Conservation (phyloP, 2,888 invertebrate species). For the Chironomus tentans region DNA sequence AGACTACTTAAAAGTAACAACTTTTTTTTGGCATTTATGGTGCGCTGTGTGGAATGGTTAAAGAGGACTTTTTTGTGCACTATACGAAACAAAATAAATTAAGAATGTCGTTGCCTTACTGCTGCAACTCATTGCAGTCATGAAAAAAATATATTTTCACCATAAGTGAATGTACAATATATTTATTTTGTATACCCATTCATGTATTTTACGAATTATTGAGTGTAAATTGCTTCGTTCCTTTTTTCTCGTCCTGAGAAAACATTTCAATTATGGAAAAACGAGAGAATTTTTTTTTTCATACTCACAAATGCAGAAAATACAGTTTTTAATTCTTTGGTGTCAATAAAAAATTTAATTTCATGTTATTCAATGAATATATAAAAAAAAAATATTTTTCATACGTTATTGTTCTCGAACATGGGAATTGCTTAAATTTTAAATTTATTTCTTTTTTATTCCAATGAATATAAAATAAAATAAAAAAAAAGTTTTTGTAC, state of each 20-base stretch:
- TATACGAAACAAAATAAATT: neutral
- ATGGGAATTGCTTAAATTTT: too few relatives aligned
- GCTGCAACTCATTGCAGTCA: neutral
- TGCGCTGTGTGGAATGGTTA: neutral
- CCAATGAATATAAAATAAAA: too few relatives aligned
- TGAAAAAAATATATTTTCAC: neutral
- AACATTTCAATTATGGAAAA: neutral
- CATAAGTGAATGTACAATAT: too few relatives aligned
- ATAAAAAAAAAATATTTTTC: too few relatives aligned
- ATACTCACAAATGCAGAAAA: too few relatives aligned
- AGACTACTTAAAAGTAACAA: slow-evolving; percentile 10
- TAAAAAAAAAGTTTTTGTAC: neutral
- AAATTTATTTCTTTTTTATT: too few relatives aligned
- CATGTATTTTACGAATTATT: too few relatives aligned
- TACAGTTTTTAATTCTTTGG: neutral
- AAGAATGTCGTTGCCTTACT: neutral
- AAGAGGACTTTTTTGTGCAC: neutral
- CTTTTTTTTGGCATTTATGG: neutral
- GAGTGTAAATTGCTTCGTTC: neutral
- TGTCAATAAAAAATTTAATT: neutral
- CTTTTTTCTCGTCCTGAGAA: neutral
- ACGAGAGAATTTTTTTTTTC: neutral
- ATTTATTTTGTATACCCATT: too few relatives aligned
- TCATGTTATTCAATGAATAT: neutral
- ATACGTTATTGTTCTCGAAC: too few relatives aligned